Conservation (phyloP, 2,797 vertebrate species). For the Coilia nasus region DNA sequence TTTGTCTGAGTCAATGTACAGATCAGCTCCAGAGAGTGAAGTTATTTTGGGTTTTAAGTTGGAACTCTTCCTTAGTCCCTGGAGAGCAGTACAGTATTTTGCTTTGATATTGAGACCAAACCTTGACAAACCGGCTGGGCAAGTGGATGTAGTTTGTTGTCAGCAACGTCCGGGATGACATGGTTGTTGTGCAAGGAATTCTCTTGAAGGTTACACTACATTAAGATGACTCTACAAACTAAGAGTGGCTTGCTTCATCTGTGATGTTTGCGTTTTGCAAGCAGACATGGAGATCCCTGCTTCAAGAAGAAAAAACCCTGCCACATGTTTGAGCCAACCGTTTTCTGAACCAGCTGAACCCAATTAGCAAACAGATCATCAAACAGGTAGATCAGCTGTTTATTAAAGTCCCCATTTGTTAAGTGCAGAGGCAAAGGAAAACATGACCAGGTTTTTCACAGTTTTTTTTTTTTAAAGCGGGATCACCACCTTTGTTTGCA, state of each 20-base stretch:
- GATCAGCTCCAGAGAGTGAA: not conserved
- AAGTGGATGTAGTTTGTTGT: not conserved
- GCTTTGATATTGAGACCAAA: not conserved
- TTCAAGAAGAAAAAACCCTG: too few relatives aligned
- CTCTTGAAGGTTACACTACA: not conserved
- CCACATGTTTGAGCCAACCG: too few relatives aligned
- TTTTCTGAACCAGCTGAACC: too few relatives aligned
- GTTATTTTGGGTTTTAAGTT: not conserved
- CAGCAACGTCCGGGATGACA: not conserved
- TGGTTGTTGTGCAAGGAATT: not conserved
- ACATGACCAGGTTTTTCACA: too few relatives aligned
- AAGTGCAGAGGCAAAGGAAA: too few relatives aligned
- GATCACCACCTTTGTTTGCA: not conserved
- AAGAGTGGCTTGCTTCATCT: not conserved
- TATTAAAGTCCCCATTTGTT: too few relatives aligned
- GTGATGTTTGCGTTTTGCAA: not conserved
- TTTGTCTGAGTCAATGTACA: not conserved
- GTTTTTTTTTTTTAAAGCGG: too few relatives aligned
- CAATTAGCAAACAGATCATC: too few relatives aligned
- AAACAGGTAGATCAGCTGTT: too few relatives aligned
- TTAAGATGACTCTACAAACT: not conserved
- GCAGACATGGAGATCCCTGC: too few relatives aligned
- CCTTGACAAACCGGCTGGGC: not conserved
- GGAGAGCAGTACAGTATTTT: not conserved
- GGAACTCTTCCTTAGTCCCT: not conserved